Conservation (phyloP, 2,797 vertebrate genomes). For the Sebastes minor region DNA sequence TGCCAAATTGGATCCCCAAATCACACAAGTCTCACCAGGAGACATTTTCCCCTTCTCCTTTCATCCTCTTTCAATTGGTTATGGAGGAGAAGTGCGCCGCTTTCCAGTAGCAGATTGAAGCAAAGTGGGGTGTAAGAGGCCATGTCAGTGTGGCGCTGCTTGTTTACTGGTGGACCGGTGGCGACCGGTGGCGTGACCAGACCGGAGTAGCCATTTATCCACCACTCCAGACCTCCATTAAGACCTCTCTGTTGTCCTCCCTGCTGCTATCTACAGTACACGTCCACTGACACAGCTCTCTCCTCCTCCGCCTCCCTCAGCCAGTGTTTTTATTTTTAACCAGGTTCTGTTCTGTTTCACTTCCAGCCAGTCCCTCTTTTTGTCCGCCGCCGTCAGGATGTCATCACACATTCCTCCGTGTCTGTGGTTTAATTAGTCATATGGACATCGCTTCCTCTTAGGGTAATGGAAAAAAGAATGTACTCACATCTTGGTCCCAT, state of each 20-base stretch:
- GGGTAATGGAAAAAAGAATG: constrained; percentile 54
- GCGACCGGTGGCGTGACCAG: constrained; percentile 33
- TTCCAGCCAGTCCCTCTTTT: constrained; percentile 23
- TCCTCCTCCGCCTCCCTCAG: constrained; percentile 12
- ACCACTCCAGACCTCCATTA: constrained; percentile 56
- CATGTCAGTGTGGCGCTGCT: constrained; percentile 33
- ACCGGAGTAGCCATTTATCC: constrained; percentile 49
- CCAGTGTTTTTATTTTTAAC: constrained; percentile 39
- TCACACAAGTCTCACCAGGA: constrained; percentile 56
- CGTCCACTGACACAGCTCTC: constrained; percentile 17
- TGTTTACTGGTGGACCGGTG: constrained; percentile 54
- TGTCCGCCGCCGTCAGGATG: constrained; percentile 33
- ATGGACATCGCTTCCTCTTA: constrained; percentile 39
- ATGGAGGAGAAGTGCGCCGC: constrained; percentile 40
- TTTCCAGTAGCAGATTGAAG: constrained; percentile 55
- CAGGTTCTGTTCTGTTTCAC: constrained; percentile 54
- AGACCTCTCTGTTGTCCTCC: constrained; percentile 20
- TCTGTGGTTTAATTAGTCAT: constrained; percentile 67
- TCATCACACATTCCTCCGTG: constrained; percentile 56
- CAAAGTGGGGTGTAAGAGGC: constrained; percentile 55
- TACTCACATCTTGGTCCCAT: constrained; percentile 38
- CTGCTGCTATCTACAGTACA: constrained; percentile 31
- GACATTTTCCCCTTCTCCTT: constrained; percentile 40
- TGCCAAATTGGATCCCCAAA: constrained; percentile 67
- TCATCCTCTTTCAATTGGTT: constrained; percentile 50